Evolutionary conservation across 2,113 vertebrate genomes (phyloP), one percentile per base, ranked within the genome.

Genomic region (Vidua chalybeata): DNA sequence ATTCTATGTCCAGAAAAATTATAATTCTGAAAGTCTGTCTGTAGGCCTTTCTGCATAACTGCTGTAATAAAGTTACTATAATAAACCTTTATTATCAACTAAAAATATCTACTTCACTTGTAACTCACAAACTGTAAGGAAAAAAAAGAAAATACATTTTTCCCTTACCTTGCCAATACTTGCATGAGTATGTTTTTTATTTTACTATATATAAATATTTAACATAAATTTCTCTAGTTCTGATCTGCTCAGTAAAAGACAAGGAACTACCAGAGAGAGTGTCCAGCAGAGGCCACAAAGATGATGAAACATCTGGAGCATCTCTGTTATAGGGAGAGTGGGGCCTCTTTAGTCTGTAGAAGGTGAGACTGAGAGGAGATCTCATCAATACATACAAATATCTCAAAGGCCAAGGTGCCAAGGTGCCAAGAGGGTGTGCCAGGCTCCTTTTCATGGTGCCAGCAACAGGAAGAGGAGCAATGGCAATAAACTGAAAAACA

Each of bases 401-500:
- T 43, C 30, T 80, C 35, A 21, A 35, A 56, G 17, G 20, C 4
- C 35, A 35, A 3, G 6, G 21, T 79, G 20, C 4, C 35, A 35
- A 3, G 6, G 21, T 79, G 35, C 28, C 49, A 63, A 35, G 41
- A 39, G 11, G 8, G 35, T 26, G 20, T 26, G 13, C 27, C 51
- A 37, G 26, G 37, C 31, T 64, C 5, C 10, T 55, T 48, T 10
- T 7, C 0, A 0, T 35, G 31, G 17, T 35, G 26, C 11, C 35
- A 56, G 30, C 0, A 0, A 49, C 7, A 31, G 26, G n/a, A 48
- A 21, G 56, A 31, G 30, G 31, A 56, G 17, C 21, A 80, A 51
- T 27, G 6, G 9, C 21, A 30, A 23, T 51, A 35, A 72, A 64
- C 6, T 37, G 31, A 43, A 72, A 31, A 4, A 35, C 35, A 56